Base-by-base conservation (phyloP, 2,797 vertebrate genomes). In the Thripadectes ignobilis region DNA sequence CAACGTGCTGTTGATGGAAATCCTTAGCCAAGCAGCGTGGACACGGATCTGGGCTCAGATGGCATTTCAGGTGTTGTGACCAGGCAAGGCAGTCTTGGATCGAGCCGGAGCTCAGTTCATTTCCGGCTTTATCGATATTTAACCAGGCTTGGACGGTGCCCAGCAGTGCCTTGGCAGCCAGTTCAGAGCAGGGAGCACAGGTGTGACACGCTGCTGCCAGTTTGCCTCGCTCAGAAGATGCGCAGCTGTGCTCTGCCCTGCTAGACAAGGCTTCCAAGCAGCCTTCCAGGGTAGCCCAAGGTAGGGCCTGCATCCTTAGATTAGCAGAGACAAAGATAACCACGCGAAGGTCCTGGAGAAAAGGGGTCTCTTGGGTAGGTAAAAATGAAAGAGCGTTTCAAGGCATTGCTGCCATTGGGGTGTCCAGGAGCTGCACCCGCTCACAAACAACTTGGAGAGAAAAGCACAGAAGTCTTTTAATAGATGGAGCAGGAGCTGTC, bases 61-160 rank as follows among this genome's bases (percentile, higher is more conserved):
- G 96, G 84, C 61, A 87, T 93, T 96, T 96, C 93, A 96, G 95
- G 93, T 95, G 81, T 80, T 92, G 75, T 30, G 77, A 63, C 59
- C 30, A 80, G 63, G 84, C 80, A 85, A 87, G 71, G 59, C 88
- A 95, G 94, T 19, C 92, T 92, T 87, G 91, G 91, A 87, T 76
- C 71, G 51, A 12, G 78, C 29, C 61, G 63, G 94, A 79, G 91
- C 84, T 91, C 14, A 80, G 93, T 77, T 97, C 88, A 95, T 96
- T 97, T 96, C 95, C 84, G 38, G 77, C 94, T 94, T 96, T 94
- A 92, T 95, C 92, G 93, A 94, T 95, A 95, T 97, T 97, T 96
- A 96, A 97, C 95, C 92, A 96, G 91, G 1, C 86, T 95, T 96
- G 95, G 95, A 71, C 10, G 26, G 24, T 29, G 36, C 92, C 94